These are phyloP conservation scores for Zaprionus lachaisei DNA, from an alignment of 1,140 invertebrate genomes.

Conservation along the genomic window DNA sequence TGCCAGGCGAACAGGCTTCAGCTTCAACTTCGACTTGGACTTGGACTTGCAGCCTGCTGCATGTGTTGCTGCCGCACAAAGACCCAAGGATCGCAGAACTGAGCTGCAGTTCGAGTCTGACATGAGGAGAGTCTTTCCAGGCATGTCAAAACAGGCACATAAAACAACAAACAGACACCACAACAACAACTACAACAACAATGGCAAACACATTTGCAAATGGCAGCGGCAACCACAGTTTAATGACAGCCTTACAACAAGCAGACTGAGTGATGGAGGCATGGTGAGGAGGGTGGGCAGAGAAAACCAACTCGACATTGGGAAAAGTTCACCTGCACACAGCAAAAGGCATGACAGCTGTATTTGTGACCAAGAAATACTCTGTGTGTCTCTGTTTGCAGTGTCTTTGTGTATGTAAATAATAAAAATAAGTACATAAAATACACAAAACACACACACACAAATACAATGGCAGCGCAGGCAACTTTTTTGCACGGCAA, in stretches of 20 bases:
- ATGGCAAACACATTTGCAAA: constrained; percentile 80
- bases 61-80: constrained; percentile 3
- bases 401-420: constrained; percentile 56
- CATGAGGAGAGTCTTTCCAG: constrained; percentile 70
- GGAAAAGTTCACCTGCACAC: constrained; percentile 76
- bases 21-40: constrained; percentile 1
- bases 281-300: neutral
- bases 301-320: constrained; percentile 36
- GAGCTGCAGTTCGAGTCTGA: constrained; percentile 52
- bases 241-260: constrained; percentile 68
- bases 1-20: constrained; percentile 35
- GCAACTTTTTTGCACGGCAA: constrained; percentile 77
- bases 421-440: constrained; percentile 75
- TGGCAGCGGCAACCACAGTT: constrained; percentile 76
- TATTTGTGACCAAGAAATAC: constrained; percentile 28
- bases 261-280: neutral
- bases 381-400: constrained; percentile 11
- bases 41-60: constrained; percentile 24
- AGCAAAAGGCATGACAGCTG: constrained; percentile 59
- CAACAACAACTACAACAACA: constrained; percentile 52
- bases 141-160: constrained; percentile 70
- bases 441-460: constrained; percentile 41
- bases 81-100: constrained; percentile 22
- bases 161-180: constrained; percentile 32
- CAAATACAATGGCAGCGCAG: constrained; percentile 26